These are phyloP conservation scores for Selene dorsalis DNA, from an alignment of 2,797 vertebrate genomes.

Conservation along the genomic window DNA sequence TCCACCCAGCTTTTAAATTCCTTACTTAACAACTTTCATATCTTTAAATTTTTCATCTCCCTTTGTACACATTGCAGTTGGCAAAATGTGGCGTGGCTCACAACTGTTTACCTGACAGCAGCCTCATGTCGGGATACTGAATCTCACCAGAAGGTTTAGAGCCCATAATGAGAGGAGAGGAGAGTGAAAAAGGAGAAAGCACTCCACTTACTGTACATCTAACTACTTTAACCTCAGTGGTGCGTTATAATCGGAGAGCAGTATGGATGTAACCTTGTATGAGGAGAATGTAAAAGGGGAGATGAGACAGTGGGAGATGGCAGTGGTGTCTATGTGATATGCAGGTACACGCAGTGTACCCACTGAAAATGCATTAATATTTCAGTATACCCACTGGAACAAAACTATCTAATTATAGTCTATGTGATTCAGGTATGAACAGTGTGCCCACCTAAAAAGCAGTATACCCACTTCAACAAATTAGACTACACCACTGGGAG, in stretches of 20 bases:
- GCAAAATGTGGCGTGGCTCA: constrained; percentile 25
- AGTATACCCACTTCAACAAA: too few species aligned
- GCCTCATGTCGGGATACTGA: constrained; percentile 32
- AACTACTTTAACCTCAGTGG: constrained; percentile 57
- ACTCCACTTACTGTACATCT: constrained; percentile 30
- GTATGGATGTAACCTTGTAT: constrained; percentile 75
- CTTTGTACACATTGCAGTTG: constrained; percentile 29
- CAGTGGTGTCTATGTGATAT: too few species aligned
- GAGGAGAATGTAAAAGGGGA: constrained; percentile 49
- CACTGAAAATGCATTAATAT: too few species aligned
- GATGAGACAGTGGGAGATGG: constrained; percentile 18
- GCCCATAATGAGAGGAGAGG: constrained; percentile 23
- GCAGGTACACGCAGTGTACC: too few species aligned
- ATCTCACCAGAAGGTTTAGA: constrained; percentile 40
- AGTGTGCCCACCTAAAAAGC: too few species aligned
- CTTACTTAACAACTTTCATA: constrained; percentile 47
- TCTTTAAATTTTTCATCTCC: constrained; percentile 48
- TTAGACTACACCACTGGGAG: too few species aligned
- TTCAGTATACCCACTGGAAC: too few species aligned
- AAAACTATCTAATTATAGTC: too few species aligned
- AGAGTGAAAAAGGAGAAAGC: constrained; percentile 24
- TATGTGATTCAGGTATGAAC: too few species aligned
- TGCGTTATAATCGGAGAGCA: constrained; percentile 64
- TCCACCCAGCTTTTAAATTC: constrained; percentile 53
- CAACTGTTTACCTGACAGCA: constrained; percentile 37